These are phyloP conservation scores for Cyprinodon brontotheroides DNA, from an alignment of 2,113 vertebrate genomes.

Conservation along the genomic window DNA sequence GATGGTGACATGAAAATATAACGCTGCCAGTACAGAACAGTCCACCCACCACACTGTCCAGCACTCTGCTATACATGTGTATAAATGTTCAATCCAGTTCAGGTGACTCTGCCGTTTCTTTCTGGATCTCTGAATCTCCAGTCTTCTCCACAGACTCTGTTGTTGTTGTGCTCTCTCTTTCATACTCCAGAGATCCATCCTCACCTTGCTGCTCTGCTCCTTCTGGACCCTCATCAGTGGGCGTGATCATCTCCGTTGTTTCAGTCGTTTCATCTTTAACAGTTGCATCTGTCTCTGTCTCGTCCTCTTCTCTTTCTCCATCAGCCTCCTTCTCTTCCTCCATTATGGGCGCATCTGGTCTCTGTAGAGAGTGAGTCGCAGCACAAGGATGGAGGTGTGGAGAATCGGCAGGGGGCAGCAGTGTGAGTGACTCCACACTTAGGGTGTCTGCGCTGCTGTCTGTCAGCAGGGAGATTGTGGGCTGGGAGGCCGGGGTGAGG, in stretches of 20 bases:
- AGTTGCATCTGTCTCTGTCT: constrained; percentile 37
- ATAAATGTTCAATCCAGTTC: constrained; percentile 62
- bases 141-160: constrained; percentile 1
- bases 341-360: constrained; percentile 35
- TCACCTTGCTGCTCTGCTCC: constrained; percentile 12
- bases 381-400: constrained; percentile 83
- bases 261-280: constrained; percentile 47
- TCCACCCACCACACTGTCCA: neutral
- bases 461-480: constrained; percentile 91
- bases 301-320: constrained; percentile 28
- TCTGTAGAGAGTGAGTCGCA: constrained; percentile 54
- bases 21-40: constrained; percentile 22
- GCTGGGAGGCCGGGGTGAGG: constrained; percentile 92
- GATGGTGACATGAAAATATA: constrained; percentile 19
- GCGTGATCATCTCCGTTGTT: constrained; percentile 36
- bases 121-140: constrained; percentile 22
- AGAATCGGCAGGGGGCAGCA: constrained; percentile 88
- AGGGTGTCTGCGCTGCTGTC: constrained; percentile 82
- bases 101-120: constrained; percentile 57
- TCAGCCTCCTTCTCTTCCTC: constrained; percentile 53
- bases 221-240: constrained; percentile 42
- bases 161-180: neutral
- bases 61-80: neutral
- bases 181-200: neutral
- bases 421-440: constrained; percentile 91